Evolutionary conservation across 2,797 vertebrate genomes (phyloP).

Genomic region (Notamacropus eugenii): DNA sequence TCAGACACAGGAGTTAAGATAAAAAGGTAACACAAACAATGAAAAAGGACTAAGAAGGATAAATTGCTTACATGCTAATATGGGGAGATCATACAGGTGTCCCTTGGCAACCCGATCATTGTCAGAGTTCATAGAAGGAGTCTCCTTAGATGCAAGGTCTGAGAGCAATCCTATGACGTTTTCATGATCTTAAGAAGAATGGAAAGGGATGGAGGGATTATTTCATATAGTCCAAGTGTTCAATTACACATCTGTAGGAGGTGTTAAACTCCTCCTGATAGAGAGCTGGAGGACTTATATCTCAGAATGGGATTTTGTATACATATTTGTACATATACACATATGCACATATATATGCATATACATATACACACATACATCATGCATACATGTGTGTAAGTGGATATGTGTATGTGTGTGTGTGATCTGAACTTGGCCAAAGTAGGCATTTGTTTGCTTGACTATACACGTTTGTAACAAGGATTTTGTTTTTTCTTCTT

Average conservation of each 20-base stretch:
- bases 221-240: not conserved
- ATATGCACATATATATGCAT: not conserved
- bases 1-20: not conserved
- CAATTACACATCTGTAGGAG: not conserved
- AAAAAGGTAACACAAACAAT: not conserved
- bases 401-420: not conserved
- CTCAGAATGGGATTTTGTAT: not conserved
- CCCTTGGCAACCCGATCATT: not conserved
- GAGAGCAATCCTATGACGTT: not conserved
- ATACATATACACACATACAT: too few relatives aligned
- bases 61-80: not conserved
- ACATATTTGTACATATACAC: not conserved
- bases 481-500: not conserved
- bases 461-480: too few relatives aligned
- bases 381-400: not conserved
- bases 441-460: not conserved
- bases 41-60: not conserved
- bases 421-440: not conserved
- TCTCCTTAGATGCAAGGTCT: not conserved
- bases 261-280: not conserved
- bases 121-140: not conserved
- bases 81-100: not conserved
- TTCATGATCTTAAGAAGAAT: not conserved
- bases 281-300: not conserved
- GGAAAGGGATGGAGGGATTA: not conserved